Evolutionary conservation across 2,113 vertebrate species (phyloP).

Genomic region (Nerophis ophidion): DNA sequence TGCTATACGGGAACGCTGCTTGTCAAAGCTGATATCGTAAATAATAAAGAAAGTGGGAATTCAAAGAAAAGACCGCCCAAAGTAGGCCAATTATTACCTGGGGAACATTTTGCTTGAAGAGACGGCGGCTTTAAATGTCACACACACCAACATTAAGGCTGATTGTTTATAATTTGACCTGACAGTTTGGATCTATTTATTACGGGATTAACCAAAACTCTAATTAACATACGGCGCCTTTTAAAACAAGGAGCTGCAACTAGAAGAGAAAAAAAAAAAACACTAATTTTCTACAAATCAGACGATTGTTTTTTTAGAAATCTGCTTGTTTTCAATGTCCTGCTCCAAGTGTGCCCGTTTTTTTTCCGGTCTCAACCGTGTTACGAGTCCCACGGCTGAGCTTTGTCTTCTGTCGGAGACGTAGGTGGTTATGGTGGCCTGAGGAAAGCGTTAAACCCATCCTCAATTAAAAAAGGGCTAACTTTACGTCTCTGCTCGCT

Average conservation of each 20-base stretch:
- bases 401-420: slow-evolving; percentile 48
- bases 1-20: slow-evolving; percentile 56
- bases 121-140: slow-evolving; percentile 73
- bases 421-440: slow-evolving; percentile 49
- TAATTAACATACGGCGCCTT: slow-evolving; percentile 72
- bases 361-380: slow-evolving; percentile 52
- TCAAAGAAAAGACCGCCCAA: slow-evolving; percentile 69
- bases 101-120: slow-evolving; percentile 72
- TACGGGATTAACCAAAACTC: slow-evolving; percentile 75
- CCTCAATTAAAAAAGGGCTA: slow-evolving; percentile 66
- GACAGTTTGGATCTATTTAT: slow-evolving; percentile 75
- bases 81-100: slow-evolving; percentile 78
- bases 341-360: slow-evolving; percentile 43
- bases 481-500: slow-evolving; percentile 52
- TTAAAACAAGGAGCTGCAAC: slow-evolving; percentile 55
- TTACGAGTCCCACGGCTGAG: slow-evolving; percentile 45
- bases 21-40: slow-evolving; percentile 71
- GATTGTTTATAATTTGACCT: slow-evolving; percentile 80
- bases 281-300: slow-evolving; percentile 37
- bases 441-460: slow-evolving; percentile 60
- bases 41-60: slow-evolving; percentile 70
- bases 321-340: slow-evolving; percentile 30
- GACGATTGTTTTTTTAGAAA: slow-evolving; percentile 38
- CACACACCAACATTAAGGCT: slow-evolving; percentile 60
- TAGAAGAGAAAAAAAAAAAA: slow-evolving; percentile 40